Conservation (phyloP, 2,797 vertebrate genomes). For the Gorsachius magnificus region DNA sequence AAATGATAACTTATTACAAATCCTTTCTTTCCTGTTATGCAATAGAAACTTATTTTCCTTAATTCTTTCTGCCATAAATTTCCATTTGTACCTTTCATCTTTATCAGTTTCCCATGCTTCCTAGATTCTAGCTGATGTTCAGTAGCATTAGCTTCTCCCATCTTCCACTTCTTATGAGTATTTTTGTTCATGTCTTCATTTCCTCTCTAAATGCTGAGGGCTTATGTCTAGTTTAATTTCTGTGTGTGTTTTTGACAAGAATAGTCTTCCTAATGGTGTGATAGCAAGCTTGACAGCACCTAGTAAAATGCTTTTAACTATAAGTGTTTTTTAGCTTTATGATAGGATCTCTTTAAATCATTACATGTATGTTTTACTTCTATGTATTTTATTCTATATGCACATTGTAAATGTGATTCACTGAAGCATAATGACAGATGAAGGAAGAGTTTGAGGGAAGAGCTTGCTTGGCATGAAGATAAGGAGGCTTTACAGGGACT, state of each 20-base stretch:
- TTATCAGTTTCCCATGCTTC: background rate
- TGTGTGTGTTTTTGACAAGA: background rate
- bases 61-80: background rate
- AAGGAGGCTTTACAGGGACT: background rate
- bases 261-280: background rate
- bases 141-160: background rate
- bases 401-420: background rate
- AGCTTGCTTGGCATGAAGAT: background rate
- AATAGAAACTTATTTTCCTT: background rate
- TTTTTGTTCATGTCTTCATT: background rate
- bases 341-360: background rate
- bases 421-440: background rate
- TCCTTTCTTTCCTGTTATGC: background rate
- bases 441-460: background rate
- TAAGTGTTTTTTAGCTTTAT: background rate
- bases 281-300: background rate
- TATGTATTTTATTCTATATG: background rate
- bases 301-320: background rate
- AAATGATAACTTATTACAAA: background rate
- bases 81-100: background rate
- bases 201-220: background rate
- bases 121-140: background rate
- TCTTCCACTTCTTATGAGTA: background rate
- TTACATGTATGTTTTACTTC: background rate
- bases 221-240: background rate